These are phyloP conservation scores for Parapristionchus giblindavisi DNA, from an alignment of 2,888 invertebrate species.

Conservation along the genomic window DNA sequence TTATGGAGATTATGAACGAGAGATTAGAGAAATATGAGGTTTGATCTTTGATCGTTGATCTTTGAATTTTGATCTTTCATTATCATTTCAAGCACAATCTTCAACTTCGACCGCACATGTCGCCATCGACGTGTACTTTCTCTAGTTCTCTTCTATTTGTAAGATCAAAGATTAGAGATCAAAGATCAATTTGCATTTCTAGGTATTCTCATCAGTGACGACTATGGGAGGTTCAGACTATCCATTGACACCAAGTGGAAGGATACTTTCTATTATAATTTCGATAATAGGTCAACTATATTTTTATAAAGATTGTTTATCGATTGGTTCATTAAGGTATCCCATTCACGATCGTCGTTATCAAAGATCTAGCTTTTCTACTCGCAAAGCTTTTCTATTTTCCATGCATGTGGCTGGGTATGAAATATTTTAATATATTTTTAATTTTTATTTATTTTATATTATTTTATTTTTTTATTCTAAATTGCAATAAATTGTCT, in stretches of 20 bases:
- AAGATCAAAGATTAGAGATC: slow-evolving; percentile 1
- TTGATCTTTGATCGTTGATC: too few species aligned
- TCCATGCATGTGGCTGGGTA: slow-evolving; percentile 54
- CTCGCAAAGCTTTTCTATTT: slow-evolving; percentile 51
- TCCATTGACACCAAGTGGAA: slow-evolving; percentile 69
- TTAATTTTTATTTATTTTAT: too few species aligned
- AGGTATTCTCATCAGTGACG: slow-evolving; percentile 50
- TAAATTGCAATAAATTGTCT: too few species aligned
- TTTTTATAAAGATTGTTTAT: background rate
- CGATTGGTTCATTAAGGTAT: slow-evolving; percentile 62
- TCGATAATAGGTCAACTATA: slow-evolving; percentile 52
- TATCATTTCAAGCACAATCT: slow-evolving; percentile 26
- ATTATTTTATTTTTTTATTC: too few species aligned
- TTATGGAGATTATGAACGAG: slow-evolving; percentile 44
- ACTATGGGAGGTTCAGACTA: slow-evolving; percentile 69
- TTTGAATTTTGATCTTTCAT: too few species aligned
- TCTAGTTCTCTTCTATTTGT: slow-evolving; percentile 50
- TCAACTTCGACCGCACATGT: slow-evolving; percentile 47
- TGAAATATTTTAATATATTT: too few species aligned
- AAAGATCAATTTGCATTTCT: background rate
- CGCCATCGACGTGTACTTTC: slow-evolving; percentile 43
- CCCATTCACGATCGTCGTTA: slow-evolving; percentile 70
- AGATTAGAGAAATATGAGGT: slow-evolving; percentile 48
- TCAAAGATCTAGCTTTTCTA: slow-evolving; percentile 68
- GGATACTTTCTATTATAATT: slow-evolving; percentile 69